Base-by-base conservation (phyloP, 2,797 vertebrate genomes). In the Falco biarmicus region DNA sequence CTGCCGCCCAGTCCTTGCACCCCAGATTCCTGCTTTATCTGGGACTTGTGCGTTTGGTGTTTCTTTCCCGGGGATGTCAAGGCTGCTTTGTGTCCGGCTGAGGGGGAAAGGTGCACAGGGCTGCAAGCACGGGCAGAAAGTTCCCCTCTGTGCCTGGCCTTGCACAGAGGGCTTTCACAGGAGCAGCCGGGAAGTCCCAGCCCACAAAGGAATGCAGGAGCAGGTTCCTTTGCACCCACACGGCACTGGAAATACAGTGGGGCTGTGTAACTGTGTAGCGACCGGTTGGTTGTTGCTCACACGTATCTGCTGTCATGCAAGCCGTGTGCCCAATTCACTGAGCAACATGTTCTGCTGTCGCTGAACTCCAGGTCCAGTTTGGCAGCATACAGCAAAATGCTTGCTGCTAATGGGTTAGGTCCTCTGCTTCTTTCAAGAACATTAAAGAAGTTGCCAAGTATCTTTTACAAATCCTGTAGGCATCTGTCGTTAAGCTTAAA, bases 281-380 rank as follows among this genome's bases (percentile, higher is more conserved):
- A 60, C 39, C 1, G 0, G 3, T 8, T 32, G 21, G 20, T 47
- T 59, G n/a, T 77, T 51, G 43, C 39, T 87, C 24, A 15, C 22
- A 2, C 0, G 0, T 28, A 0, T 39, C 53, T 16, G 5, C 24
- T 4, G 1, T 28, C 0, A 0, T 54, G 69, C 45, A 56, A 45
- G n/a, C 68, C 9, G 2, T 21, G 6, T n/a, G 13, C 13, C 8
- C 25, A 50, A 1, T 53, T 88, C 29, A 19, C 48, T 37, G 32
- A 74, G 75, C 26, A 25, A 7, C 1, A 1, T 34, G 34, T 65
- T 86, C 61, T 79, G 50, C 53, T 50, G 21, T 28, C 4, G 4
- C 59, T 89, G 5, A 69, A 26, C 50, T 79, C 17, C 3, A 6
- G 63, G 29, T 71, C 45, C 37, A 41, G 5, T 31, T 66, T 64